Conservation (phyloP, 64 coral and sea anemone species). For the Dendrophyllia cribrosa region DNA sequence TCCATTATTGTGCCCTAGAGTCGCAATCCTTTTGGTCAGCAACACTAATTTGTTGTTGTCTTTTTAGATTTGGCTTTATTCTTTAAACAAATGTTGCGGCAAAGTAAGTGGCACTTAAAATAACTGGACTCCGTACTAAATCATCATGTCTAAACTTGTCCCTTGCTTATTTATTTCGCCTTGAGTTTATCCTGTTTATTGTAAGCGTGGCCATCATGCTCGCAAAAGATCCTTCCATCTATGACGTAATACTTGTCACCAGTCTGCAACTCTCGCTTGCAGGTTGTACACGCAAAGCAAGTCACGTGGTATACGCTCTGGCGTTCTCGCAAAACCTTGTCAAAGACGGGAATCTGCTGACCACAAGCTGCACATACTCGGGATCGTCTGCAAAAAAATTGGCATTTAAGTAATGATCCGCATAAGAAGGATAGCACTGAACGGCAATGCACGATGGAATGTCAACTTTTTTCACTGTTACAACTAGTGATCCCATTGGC, state of each 20-base stretch:
- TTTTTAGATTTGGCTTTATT: too few relatives aligned
- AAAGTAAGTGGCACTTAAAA: too few relatives aligned
- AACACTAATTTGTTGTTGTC: too few relatives aligned
- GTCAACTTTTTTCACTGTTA: too few relatives aligned
- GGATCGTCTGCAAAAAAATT: not conserved
- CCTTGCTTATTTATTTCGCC: not conserved
- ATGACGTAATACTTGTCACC: conserved; percentile 40
- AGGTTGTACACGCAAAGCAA: conserved; percentile 4
- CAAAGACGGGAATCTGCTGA: conserved; percentile 25
- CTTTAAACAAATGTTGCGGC: too few relatives aligned
- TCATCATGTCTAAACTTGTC: not conserved
- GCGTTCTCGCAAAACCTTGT: not conserved
- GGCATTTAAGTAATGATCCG: too few relatives aligned
- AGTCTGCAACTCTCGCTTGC: conserved; percentile 26
- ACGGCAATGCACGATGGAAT: too few relatives aligned
- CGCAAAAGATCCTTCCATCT: not conserved
- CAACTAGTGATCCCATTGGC: too few relatives aligned
- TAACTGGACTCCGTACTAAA: too few relatives aligned
- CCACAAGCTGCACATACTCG: not conserved
- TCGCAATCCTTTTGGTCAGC: too few relatives aligned
- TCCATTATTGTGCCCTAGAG: too few relatives aligned
- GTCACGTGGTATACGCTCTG: conserved; percentile 13
- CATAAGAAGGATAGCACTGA: too few relatives aligned
- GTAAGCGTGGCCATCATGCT: not conserved
- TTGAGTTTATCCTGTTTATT: not conserved